Evolutionary conservation across 2,113 vertebrate genomes (phyloP), one percentile per base, ranked within the genome.

Genomic region (Micromys minutus): DNA sequence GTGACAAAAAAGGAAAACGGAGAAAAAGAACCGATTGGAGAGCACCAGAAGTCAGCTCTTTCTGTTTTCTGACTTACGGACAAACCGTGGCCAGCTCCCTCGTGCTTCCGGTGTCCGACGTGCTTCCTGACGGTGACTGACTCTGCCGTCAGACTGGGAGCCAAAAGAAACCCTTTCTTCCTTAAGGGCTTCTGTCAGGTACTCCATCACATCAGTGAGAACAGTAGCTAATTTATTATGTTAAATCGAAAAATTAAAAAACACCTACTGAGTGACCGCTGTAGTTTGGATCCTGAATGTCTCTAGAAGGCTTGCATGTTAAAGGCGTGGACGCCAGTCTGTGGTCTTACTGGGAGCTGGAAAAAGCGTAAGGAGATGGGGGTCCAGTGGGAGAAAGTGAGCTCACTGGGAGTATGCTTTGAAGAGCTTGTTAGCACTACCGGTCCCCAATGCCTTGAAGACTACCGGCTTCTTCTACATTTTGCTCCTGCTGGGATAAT

Each of bases 191-290:
- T 50, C 12, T 67, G 29, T 31, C 39, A 47, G 29, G 42, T 34
- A 47, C n/a, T n/a, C n/a, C n/a, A n/a, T n/a, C 50, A 52, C 50
- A 52, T 52, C 50, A 52, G 24, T 47, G 59, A 65, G 31, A 86
- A 86, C 11, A 67, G 61, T 67, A 36, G 36, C 45, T n/a, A 26
- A 52, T n/a, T 26, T 15, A 71, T 50, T 91, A 55, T 52, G 39
- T 59, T 83, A 81, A 86, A 77, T n/a, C n/a, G 42, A 67, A 83
- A 87, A 42, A 65, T 19, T 65, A 91, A 75, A 84, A 67, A 87
- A 5, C 31, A 45, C 45, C 57, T 77, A 36, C 55, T 39, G 29
- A 65, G 67, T 47, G 34, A 59, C 10, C 21, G 15, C n/a, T 87
- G 13, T 45, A 57, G 47, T 31, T 89, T 61, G 24, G 15, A 59